Evolutionary conservation across 2,797 vertebrate genomes (phyloP).

Genomic region (Cyprinella venusta): DNA sequence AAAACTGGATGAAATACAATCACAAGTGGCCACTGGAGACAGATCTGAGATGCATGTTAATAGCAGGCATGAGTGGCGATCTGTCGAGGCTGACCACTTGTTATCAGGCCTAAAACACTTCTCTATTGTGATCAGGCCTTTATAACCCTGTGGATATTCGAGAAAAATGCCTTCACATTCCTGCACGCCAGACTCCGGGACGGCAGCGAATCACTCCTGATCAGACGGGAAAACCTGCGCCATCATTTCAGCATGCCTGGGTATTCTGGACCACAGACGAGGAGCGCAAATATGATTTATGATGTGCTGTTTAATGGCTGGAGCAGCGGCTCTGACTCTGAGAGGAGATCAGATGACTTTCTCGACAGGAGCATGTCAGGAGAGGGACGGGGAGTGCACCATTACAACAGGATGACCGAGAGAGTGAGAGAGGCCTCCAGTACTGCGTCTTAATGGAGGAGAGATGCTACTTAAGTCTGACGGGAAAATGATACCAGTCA

Average conservation of each 20-base stretch:
- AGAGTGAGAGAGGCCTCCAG: constrained; percentile 67
- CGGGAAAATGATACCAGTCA: constrained; percentile 80
- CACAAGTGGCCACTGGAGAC: constrained; percentile 2
- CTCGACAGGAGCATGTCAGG: constrained; percentile 80
- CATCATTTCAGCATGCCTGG: constrained; percentile 79
- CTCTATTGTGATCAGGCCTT: background rate
- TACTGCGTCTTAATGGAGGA: constrained; percentile 83
- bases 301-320: constrained; percentile 83
- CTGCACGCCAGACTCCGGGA: constrained; percentile 22
- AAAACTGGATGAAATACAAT: background rate
- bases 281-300: constrained; percentile 82
- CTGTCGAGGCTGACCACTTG: background rate
- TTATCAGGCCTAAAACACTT: constrained; percentile 5
- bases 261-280: constrained; percentile 73
- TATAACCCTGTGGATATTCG: background rate
- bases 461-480: constrained; percentile 82
- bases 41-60: constrained; percentile 17
- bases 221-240: constrained; percentile 69
- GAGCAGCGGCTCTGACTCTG: constrained; percentile 71
- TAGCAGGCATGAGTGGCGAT: background rate
- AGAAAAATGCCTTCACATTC: constrained; percentile 30
- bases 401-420: constrained; percentile 81
- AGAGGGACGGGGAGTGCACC: constrained; percentile 73
- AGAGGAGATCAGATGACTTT: constrained; percentile 82
- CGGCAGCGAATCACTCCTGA: constrained; percentile 45